These are phyloP conservation scores for Lissocephala sabroskyi DNA, from an alignment of 2,888 invertebrate genomes.

Conservation along the genomic window DNA sequence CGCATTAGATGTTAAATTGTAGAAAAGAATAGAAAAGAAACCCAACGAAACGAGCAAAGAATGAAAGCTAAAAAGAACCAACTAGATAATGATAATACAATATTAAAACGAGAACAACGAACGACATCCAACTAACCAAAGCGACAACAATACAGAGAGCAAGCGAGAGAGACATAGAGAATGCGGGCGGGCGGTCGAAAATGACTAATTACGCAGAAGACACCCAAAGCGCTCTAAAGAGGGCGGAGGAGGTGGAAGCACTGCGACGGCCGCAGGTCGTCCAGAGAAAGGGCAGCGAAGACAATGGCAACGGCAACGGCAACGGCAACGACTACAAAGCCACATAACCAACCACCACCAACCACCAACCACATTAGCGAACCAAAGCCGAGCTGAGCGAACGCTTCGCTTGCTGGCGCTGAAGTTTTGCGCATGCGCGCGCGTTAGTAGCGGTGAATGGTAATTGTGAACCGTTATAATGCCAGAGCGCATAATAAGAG, in stretches of 20 bases:
- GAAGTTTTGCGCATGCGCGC: slow-evolving; percentile 36
- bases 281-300: slow-evolving; percentile 7
- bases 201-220: slow-evolving; percentile 52
- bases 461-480: slow-evolving; percentile 62
- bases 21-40: slow-evolving; percentile 29
- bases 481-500: slow-evolving; percentile 58
- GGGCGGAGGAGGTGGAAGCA: background rate
- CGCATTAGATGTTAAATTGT: slow-evolving; percentile 32
- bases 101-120: slow-evolving; percentile 59
- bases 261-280: no score
- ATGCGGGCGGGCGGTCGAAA: slow-evolving; percentile 30
- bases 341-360: no score
- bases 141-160: slow-evolving; percentile 8
- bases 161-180: background rate
- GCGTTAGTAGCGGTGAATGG: slow-evolving; percentile 53
- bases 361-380: slow-evolving; percentile 49
- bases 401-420: slow-evolving; percentile 24
- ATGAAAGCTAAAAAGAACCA: no score
- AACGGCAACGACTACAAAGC: slow-evolving; percentile 5
- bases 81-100: slow-evolving; percentile 45
- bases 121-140: slow-evolving; percentile 35
- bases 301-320: background rate
- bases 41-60: no score
- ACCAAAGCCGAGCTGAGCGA: no score
- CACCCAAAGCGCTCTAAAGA: background rate